Evolutionary conservation across 35 echinoderm and acorn worm species (phyloP).

Genomic region (Strongylocentrotus purpuratus): DNA sequence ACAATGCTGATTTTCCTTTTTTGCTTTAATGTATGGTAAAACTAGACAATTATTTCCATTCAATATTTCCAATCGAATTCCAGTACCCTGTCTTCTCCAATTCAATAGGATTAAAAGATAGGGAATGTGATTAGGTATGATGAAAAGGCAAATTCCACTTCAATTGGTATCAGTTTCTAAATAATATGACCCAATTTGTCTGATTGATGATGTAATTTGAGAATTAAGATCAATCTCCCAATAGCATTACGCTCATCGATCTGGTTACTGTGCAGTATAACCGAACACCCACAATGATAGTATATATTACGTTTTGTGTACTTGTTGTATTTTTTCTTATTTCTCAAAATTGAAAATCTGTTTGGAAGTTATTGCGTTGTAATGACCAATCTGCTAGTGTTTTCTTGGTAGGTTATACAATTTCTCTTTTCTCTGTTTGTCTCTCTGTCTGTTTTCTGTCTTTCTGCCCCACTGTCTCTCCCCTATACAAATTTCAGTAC

Average conservation of each 20-base stretch:
- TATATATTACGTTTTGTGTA: background rate
- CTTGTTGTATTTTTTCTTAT: background rate
- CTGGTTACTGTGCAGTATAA: background rate
- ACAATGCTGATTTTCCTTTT: background rate
- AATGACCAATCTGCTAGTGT: too few species aligned
- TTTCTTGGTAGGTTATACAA: too few species aligned
- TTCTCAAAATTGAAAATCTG: background rate
- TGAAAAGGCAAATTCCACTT: background rate
- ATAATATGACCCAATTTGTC: background rate
- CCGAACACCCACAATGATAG: background rate
- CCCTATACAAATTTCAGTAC: too few species aligned
- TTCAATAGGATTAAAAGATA: background rate
- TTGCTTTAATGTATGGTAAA: background rate
- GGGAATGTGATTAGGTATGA: background rate
- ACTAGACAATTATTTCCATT: too few species aligned
- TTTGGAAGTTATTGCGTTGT: background rate
- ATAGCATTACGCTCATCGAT: background rate
- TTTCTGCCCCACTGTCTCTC: background rate
- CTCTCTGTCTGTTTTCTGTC: too few species aligned
- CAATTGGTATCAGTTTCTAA: background rate
- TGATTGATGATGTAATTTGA: background rate
- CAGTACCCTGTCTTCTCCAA: background rate
- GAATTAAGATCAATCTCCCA: background rate
- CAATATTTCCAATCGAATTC: background rate
- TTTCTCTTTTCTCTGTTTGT: too few species aligned